Conservation (phyloP, 2,113 vertebrate genomes). For the Pipra filicauda region DNA sequence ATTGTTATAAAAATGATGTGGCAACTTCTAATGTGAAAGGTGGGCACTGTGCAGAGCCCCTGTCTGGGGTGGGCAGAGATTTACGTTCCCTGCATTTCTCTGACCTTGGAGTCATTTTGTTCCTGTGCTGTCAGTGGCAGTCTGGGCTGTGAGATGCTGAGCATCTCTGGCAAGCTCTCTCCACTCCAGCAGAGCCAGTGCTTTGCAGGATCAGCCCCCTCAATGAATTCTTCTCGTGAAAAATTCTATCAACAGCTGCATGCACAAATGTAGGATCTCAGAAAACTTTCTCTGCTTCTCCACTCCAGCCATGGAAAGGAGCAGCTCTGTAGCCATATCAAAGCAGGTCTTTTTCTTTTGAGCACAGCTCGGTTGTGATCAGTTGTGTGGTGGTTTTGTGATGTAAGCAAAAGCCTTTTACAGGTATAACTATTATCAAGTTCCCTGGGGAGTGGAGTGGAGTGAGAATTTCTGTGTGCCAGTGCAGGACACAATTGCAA, state of each 20-base stretch:
- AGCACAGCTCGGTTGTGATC: neutral
- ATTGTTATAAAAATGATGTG: neutral
- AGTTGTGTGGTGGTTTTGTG: neutral
- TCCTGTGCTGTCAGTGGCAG: slow-evolving; percentile 2
- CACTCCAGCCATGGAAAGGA: neutral
- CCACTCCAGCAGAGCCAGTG: neutral
- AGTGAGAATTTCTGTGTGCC: neutral
- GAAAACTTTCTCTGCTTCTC: neutral
- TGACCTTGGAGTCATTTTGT: slow-evolving; percentile 41
- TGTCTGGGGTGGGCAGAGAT: neutral
- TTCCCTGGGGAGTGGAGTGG: neutral
- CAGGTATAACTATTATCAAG: neutral
- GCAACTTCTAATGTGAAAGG: neutral
- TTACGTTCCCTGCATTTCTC: neutral
- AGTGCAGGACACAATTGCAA: neutral
- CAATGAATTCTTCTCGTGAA: neutral
- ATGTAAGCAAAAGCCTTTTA: neutral
- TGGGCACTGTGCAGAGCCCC: neutral
- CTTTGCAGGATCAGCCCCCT: neutral
- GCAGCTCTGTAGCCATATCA: neutral
- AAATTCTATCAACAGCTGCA: neutral
- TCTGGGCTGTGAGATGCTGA: neutral
- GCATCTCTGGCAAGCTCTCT: slow-evolving; percentile 28
- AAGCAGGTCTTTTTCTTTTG: neutral
- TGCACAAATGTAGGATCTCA: neutral